These are phyloP conservation scores for Sebastes oblongus DNA, from an alignment of 2,797 vertebrate genomes.

Conservation along the genomic window DNA sequence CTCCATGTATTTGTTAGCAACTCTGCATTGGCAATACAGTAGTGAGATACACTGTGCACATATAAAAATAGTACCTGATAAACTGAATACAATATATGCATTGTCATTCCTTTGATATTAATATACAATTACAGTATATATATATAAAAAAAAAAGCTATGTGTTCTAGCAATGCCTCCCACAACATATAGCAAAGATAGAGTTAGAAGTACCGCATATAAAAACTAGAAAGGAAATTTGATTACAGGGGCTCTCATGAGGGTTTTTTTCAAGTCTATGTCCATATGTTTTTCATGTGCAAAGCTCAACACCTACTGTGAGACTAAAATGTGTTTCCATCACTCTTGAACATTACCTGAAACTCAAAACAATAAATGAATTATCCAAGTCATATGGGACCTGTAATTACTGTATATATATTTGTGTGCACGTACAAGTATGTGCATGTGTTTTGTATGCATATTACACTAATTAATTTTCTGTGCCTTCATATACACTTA, in stretches of 20 bases:
- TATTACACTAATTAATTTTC: neutral
- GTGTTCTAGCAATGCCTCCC: neutral
- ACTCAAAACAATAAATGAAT: neutral
- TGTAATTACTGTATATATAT: no score
- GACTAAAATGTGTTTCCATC: neutral
- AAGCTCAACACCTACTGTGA: neutral
- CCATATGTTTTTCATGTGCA: neutral
- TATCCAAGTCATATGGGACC: no score
- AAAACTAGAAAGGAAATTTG: neutral
- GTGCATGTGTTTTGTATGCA: neutral
- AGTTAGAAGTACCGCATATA: neutral
- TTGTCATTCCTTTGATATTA: neutral
- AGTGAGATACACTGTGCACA: neutral
- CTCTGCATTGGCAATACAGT: neutral
- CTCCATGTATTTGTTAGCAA: neutral
- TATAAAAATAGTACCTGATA: neutral
- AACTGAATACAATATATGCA: neutral
- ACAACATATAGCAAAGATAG: neutral
- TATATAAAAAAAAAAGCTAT: neutral
- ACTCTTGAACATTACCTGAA: neutral
- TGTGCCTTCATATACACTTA: neutral
- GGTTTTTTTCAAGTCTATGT: no score
- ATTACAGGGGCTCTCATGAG: neutral
- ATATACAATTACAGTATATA: neutral
- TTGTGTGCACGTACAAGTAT: neutral